A percentile compares a stretch with the other conserved stretches of the same genome.
Conservation (phyloP, 2,113 vertebrate species). For the Lynx canadensis region DNA sequence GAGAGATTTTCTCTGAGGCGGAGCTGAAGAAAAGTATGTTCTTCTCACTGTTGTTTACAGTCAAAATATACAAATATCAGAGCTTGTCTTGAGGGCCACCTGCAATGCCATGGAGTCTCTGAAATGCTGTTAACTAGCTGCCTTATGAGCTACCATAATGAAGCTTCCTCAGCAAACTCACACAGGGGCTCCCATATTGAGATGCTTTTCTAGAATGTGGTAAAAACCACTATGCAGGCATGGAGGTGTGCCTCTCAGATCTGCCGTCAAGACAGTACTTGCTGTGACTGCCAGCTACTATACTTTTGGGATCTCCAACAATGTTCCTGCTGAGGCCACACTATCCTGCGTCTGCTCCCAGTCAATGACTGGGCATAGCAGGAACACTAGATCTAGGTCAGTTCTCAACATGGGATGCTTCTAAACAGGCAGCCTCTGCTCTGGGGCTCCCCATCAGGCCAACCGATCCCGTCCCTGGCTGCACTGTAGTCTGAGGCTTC, state of each 20-base stretch:
- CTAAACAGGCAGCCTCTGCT: neutral
- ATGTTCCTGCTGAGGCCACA: neutral
- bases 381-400: no score
- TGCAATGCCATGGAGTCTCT: neutral
- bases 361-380: neutral
- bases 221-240: neutral
- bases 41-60: neutral
- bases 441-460: neutral
- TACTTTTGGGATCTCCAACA: neutral
- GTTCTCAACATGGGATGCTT: neutral
- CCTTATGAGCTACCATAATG: neutral
- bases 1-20: neutral
- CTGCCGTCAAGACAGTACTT: neutral
- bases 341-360: neutral
- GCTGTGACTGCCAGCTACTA: neutral
- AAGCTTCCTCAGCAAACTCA: neutral
- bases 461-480: neutral
- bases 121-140: neutral
- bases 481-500: neutral
- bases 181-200: neutral
- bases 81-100: neutral
- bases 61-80: neutral
- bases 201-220: neutral
- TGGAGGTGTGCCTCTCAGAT: neutral
- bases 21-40: neutral